A percentile compares a stretch with the other conserved stretches of the same genome.
These are phyloP conservation scores for Bursaphelenchus mucronatus DNA, from an alignment of 1,140 invertebrate species.

Conservation along the genomic window DNA sequence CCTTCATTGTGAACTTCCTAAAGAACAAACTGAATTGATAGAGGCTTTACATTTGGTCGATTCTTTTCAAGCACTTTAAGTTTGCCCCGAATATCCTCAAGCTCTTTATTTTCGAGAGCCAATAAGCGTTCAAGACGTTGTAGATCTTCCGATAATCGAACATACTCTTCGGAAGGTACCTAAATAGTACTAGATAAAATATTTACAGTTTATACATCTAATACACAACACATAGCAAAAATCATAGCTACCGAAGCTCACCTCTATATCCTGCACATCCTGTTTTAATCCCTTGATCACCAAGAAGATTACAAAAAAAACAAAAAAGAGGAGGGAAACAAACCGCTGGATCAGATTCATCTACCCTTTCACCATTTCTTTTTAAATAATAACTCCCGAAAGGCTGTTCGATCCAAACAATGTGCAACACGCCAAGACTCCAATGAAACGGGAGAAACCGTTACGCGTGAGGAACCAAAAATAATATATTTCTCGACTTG, in stretches of 20 bases:
- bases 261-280: not conserved
- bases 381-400: no score
- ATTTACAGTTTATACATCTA: not conserved
- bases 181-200: not conserved
- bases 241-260: not conserved
- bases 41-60: not conserved
- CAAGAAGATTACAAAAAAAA: not conserved
- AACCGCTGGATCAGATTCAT: conserved; percentile 4
- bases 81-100: not conserved
- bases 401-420: no score
- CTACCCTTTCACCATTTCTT: no score
- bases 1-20: not conserved
- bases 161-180: no score
- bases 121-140: not conserved
- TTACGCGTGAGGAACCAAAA: no score
- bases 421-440: no score
- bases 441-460: no score
- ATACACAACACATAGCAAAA: not conserved
- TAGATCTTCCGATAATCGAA: not conserved
- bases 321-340: not conserved
- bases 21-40: not conserved
- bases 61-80: not conserved
- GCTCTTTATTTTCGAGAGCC: not conserved
- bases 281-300: not conserved
- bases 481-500: no score